Evolutionary conservation across 2,888 invertebrate genomes (phyloP).

Genomic region (Hetaerina titia): DNA sequence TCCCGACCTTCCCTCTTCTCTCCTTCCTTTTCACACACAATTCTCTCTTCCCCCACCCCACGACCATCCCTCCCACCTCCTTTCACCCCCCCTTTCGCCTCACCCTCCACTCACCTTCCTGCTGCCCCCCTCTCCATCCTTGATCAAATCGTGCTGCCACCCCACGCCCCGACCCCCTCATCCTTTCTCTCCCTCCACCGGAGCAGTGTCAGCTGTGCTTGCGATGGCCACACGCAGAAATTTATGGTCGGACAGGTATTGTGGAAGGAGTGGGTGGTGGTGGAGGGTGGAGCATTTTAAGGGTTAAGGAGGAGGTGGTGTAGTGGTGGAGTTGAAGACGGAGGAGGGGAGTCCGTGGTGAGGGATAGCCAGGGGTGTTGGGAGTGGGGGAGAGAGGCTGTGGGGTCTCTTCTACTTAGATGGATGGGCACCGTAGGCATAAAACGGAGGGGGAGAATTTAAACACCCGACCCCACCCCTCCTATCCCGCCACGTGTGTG

Average conservation of each 20-base stretch:
- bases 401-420: background rate
- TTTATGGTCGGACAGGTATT: slow-evolving; percentile 59
- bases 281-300: background rate
- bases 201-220: slow-evolving; percentile 58
- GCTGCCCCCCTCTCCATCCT: background rate
- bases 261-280: slow-evolving; percentile 42
- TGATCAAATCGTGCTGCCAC: background rate
- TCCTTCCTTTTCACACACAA: background rate
- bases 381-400: background rate
- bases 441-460: background rate
- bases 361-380: slow-evolving; percentile 22
- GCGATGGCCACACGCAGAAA: slow-evolving; percentile 53
- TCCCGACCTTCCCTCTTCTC: background rate
- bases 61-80: background rate
- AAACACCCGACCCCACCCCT: background rate
- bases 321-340: background rate
- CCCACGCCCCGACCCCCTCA: background rate
- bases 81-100: too few relatives aligned
- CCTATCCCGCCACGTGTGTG: background rate
- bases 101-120: too few relatives aligned
- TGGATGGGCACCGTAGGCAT: slow-evolving; percentile 1
- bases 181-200: slow-evolving; percentile 3
- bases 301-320: slow-evolving; percentile 17
- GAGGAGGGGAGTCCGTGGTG: background rate
- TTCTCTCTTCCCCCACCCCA: too few relatives aligned